These are phyloP conservation scores for Loris lydekkerianus DNA, from an alignment of 2,797 vertebrate genomes.

Conservation along the genomic window DNA sequence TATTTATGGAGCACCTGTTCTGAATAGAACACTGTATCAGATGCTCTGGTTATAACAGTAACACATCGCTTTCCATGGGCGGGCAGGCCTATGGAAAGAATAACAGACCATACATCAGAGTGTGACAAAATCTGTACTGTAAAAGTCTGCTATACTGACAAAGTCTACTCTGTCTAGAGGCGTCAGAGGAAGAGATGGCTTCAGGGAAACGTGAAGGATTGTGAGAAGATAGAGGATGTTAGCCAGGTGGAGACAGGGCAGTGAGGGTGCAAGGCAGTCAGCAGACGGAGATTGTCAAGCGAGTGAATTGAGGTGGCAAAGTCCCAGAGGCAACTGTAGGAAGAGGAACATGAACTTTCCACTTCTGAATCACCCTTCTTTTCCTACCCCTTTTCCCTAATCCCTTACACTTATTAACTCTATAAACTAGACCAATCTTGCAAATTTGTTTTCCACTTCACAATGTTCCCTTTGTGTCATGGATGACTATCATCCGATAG, in stretches of 20 bases:
- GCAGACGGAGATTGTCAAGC: background rate
- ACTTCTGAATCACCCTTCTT: background rate
- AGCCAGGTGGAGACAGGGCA: accelerated
- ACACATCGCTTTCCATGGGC: background rate
- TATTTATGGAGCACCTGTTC: background rate
- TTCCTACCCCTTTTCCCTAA: background rate
- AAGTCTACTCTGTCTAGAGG: background rate
- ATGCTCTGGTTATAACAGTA: background rate
- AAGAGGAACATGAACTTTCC: background rate
- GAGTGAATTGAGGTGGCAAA: background rate
- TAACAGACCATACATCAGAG: background rate
- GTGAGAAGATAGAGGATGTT: background rate
- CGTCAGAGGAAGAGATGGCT: background rate
- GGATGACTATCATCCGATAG: background rate
- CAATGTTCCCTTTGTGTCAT: background rate
- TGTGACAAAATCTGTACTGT: background rate
- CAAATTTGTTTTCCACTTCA: background rate
- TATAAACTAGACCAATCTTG: background rate
- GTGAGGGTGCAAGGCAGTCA: background rate
- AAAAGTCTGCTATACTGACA: too few species aligned
- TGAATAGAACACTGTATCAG: background rate
- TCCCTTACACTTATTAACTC: background rate
- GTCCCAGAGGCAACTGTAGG: background rate
- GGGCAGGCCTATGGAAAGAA: background rate
- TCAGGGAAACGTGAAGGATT: background rate